Base-by-base conservation (phyloP, 1,140 invertebrate genomes). In the Papilio polytes region DNA sequence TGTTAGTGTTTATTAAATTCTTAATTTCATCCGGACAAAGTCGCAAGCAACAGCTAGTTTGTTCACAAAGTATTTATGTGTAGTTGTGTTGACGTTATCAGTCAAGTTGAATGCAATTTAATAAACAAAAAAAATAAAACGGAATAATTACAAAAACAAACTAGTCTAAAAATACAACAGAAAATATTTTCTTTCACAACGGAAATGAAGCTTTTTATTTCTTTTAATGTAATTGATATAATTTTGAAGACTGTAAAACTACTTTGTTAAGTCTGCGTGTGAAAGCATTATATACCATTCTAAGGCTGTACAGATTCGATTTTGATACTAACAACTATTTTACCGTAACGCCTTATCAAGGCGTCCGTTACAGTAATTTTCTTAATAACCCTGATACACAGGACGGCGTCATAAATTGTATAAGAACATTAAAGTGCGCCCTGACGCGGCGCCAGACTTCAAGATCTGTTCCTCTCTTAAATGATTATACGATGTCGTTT, bases 351-450 rank as follows among this genome's bases (percentile, higher is more conserved):
- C 63, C 63, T 70, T 70, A 70, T 70, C 63, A 76, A 46, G 15
- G 74, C n/a, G 41, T 76, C 74, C 74, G 46, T 22, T 74, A 74
- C 73, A 74, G 46, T 74, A 74, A 74, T 74, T 74, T 74, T 51
- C 73, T 74, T 74, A 74, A 74, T 74, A 46, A 74, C 73, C 46
- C 46, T 10, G 73, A 74, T 74, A 51, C 41, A 20, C 73, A 48
- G 10, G 46, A 74, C 41, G 46, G 46, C 73, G 26, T 22, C 73
- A 74, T 74, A 74, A 74, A 74, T 74, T 74, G 36, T 74, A 74
- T 74, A 46, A 74, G 36, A 74, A 48, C 44, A 74, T 74, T 74
- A 51, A 74, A 74, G 73, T 46, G 20, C 20, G 44, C 73, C 44
- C 18, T 46, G 12, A 26, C 44, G 44, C 12, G 73, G 73, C 73